Conservation (phyloP, 2,113 vertebrate genomes). For the Eupsittula cactorum region DNA sequence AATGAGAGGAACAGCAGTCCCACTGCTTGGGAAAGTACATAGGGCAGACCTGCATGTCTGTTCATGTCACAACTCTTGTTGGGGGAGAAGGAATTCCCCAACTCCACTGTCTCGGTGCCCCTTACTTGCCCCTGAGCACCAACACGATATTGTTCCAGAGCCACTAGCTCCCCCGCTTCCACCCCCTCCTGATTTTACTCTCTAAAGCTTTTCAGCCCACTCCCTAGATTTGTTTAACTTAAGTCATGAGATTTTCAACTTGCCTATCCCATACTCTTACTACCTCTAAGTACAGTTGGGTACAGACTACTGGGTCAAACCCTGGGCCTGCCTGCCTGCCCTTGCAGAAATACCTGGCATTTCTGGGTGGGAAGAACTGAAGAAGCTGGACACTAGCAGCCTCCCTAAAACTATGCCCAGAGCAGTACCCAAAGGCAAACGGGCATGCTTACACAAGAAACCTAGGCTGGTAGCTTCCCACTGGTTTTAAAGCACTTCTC, state of each 20-base stretch:
- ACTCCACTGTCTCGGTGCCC: neutral
- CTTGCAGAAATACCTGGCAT: neutral
- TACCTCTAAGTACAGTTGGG: rapidly evolving
- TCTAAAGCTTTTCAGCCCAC: neutral
- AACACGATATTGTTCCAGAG: neutral
- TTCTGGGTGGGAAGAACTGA: neutral
- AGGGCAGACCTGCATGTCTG: neutral
- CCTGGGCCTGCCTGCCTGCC: neutral
- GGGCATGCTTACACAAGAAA: neutral
- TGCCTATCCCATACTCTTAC: neutral
- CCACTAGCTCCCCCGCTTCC: neutral
- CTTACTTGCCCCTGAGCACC: neutral
- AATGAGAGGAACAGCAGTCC: neutral
- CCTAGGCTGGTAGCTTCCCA: neutral
- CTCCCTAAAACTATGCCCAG: neutral
- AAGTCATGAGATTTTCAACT: neutral
- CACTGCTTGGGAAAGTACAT: neutral
- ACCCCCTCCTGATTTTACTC: neutral
- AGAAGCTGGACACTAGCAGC: neutral
- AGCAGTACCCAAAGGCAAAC: neutral
- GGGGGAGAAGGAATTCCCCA: rapidly evolving
- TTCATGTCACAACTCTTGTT: rapidly evolving
- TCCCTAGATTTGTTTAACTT: neutral
- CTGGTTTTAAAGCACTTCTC: neutral
- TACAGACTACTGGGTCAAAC: neutral